A percentile compares a stretch with the other conserved stretches of the same genome.
Conservation (phyloP, 2,888 invertebrate genomes). For the Ecdyonurus torrentis region DNA sequence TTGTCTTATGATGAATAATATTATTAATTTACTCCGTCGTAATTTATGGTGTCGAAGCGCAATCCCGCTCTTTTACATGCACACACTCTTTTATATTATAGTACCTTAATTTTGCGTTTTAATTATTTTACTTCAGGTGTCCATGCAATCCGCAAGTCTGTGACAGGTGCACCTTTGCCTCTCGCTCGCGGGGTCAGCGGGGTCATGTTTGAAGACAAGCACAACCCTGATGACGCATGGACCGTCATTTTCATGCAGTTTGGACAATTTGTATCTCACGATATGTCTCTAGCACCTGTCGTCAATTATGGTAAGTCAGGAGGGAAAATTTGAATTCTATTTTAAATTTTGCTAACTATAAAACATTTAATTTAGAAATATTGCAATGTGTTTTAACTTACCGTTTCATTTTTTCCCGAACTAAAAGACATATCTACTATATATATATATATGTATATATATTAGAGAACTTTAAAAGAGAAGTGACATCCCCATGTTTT, state of each 20-base stretch:
- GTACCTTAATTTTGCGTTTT: too few species aligned
- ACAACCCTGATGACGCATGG: conserved; percentile 16
- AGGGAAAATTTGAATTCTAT: not conserved
- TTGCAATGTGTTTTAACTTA: too few species aligned
- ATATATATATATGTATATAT: too few species aligned
- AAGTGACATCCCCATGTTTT: too few species aligned
- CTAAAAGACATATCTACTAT: too few species aligned
- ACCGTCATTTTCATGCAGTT: conserved; percentile 17
- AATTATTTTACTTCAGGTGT: conserved; percentile 10
- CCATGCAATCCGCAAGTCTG: conserved; percentile 6
- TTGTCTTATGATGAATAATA: too few species aligned
- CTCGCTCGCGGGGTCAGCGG: conserved; percentile 20
- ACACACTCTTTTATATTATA: not conserved
- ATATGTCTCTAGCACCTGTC: conserved; percentile 17
- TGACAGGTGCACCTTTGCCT: conserved; percentile 16
- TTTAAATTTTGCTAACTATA: too few species aligned
- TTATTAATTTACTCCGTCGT: too few species aligned
- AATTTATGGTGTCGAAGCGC: not conserved
- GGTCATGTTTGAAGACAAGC: conserved; percentile 17
- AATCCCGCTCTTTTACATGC: not conserved
- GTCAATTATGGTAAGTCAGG: conserved; percentile 15
- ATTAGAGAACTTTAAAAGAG: too few species aligned
- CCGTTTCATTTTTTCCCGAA: too few species aligned
- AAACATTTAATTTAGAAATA: too few species aligned
- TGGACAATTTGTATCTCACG: conserved; percentile 19